Base-by-base conservation (phyloP, 2,888 invertebrate genomes). In the Mythimna albipuncta region DNA sequence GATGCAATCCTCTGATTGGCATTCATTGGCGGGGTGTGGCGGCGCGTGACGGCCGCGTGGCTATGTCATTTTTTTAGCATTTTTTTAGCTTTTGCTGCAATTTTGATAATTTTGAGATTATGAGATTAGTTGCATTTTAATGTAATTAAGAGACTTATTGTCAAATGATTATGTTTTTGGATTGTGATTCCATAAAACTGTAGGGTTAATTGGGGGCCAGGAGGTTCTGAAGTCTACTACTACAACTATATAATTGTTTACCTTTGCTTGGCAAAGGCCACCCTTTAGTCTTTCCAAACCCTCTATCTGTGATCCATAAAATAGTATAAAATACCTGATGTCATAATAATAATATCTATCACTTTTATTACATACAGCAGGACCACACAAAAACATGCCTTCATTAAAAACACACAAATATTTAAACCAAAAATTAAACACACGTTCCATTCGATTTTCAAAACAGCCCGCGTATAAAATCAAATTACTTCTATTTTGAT, bases 401-500 rank as follows among this genome's bases (percentile, higher is more conserved):
- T 11, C 32, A 64, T 21, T 68, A 54, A 63, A 64, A 85, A 72
- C 59, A 83, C 50, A 59, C 21, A 35, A 76, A 70, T 70, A 76
- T 73, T 65, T 68, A 77, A 72, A 67, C 67, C 73, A 73, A 67
- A 80, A 83, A 84, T 81, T 79, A 75, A 81, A 82, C 82, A 84
- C 79, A 81, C 75, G 44, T 44, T 63, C 69, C 79, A 83, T 91
- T 88, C 88, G 86, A 89, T 90, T 91, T 91, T 90, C 88, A 93
- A 93, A 93, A 92, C 89, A 91, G 89, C 89, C 92, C 88, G 88
- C 88, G 87, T 85, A 86, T 90, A 87, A 93, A 94, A 95, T 95
- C 89, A 88, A 93, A 94, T 95, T 95, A 94, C 77, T 81, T 87
- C 78, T 95, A 91, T 95, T 96, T 94, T 94, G 94, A 95, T 95